Base-by-base conservation (phyloP, 2,888 invertebrate genomes). In the Andrena marginata region DNA sequence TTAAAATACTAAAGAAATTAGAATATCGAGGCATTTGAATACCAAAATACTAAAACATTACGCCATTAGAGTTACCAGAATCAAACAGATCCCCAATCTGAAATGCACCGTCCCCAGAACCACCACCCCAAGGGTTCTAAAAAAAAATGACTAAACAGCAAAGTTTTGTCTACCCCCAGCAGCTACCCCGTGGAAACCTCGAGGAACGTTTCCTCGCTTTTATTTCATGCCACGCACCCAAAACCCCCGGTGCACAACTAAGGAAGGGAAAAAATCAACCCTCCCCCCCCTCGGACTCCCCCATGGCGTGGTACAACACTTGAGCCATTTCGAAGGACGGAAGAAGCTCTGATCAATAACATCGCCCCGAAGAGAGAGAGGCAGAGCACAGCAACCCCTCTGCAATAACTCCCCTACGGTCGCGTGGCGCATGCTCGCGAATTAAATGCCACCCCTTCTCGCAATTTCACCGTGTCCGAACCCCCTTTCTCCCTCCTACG, bases 321-420 rank as follows among this genome's bases (percentile, higher is more conserved):
- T 80, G 81, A 77, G 77, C 77, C 81, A 75, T 81, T 87, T 87
- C 77, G 81, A 80, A 69, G 79, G 83, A 82, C 73, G 73, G 80
- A 79, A 86, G 84, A 82, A 82, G 62, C 73, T 77, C 85, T 90
- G 87, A 90, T 90, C 90, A 90, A 90, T 90, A 90, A 90, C 84
- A 82, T 83, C 77, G 80, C 82, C 81, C 78, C 74, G 67, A 74
- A 77, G 83, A 78, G 86, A 78, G 86, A 77, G 82, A 56, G 23
- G 56, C 56, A 56, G 56, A 56, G 79, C 76, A 77, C 76, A 77
- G 74, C 84, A 83, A 80, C 84, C 85, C 85, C 87, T 83, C 83
- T 80, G 73, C 82, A 80, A 78, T 80, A 60, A 84, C 84, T 80
- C 77, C 87, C 82, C 89, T 81, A 82, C 86, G 80, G 65, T 65